Base-by-base conservation (phyloP, 92 coral and sea anemone species). In the Nematostella vectensis region DNA sequence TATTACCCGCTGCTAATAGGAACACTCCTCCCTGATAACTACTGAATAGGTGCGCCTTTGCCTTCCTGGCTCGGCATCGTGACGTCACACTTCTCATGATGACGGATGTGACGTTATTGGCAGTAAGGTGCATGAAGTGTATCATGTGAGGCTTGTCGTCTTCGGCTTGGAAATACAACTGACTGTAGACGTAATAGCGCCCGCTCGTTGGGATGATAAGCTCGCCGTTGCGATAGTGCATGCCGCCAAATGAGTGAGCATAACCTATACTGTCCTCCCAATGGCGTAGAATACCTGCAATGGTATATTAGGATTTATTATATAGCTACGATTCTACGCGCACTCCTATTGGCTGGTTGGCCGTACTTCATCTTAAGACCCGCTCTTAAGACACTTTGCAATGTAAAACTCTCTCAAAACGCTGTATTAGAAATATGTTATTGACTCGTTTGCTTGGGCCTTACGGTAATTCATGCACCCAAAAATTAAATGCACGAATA, bases 1-100 rank as follows among this genome's bases (percentile, higher is more conserved):
- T 77, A 58, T 85, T 82, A 1, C 84, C 88, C 38, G 30, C 50
- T 19, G 27, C 65, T 19, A 85, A 59, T 31, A 63, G 66, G 58
- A 85, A 85, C 37, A 76, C 88, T 2, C 88, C 95, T 40, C 95
- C 95, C 57, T 85, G 95, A 50, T 85, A 85, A 47, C 95, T 85
- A 52, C 95, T 85, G 38, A 58, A 85, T 24, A 85, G 65, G 64
- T 70, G 77, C 0, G 53, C 29, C 48, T 64, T 59, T 11, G 75
- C 28, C 48, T 76, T 76, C 68, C 43, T 57, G 71, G 72, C 63
- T 9, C 70, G 76, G 30, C 88, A 85, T 55, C 70, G 65, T 20
- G 95, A 74, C 1, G 95, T 58, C 9, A 85, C 69, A 27, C 84
- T 80, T 11, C 95, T 69, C 95, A 85, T 85, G 55, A 85, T 71